Evolutionary conservation across 2,113 vertebrate genomes (phyloP).

Genomic region (human (Homo sapiens)): DNA sequence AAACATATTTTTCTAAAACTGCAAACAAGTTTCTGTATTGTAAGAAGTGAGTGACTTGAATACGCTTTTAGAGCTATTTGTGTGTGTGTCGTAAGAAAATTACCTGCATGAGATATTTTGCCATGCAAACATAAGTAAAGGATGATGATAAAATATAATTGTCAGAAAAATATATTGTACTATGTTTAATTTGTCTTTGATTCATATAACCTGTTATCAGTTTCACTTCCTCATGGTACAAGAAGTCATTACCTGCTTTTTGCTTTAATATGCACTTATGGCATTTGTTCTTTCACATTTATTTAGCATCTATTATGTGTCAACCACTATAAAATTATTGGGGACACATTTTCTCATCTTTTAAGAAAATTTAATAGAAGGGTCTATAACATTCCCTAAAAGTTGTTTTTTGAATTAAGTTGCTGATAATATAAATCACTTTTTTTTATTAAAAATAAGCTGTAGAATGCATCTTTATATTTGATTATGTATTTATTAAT

Average conservation of each 20-base stretch:
- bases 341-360: not conserved
- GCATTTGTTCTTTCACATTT: not conserved
- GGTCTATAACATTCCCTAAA: not conserved
- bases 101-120: not conserved
- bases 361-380: not conserved
- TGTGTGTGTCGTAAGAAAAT: not conserved
- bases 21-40: not conserved
- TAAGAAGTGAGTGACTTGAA: not conserved
- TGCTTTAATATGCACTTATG: not conserved
- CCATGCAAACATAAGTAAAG: not conserved
- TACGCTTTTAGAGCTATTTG: not conserved
- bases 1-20: not conserved
- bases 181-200: not conserved
- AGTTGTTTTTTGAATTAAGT: not conserved
- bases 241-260: not conserved
- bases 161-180: not conserved
- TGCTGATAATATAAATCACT: not conserved
- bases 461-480: not conserved
- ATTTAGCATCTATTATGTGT: not conserved
- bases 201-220: not conserved
- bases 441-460: conserved; percentile 9
- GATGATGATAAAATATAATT: conserved; percentile 4
- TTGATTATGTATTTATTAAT: not conserved
- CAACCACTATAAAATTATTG: not conserved
- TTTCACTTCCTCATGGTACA: not conserved